These are phyloP conservation scores for Drosophila anomelani DNA, from an alignment of 2,888 invertebrate species.

Conservation along the genomic window DNA sequence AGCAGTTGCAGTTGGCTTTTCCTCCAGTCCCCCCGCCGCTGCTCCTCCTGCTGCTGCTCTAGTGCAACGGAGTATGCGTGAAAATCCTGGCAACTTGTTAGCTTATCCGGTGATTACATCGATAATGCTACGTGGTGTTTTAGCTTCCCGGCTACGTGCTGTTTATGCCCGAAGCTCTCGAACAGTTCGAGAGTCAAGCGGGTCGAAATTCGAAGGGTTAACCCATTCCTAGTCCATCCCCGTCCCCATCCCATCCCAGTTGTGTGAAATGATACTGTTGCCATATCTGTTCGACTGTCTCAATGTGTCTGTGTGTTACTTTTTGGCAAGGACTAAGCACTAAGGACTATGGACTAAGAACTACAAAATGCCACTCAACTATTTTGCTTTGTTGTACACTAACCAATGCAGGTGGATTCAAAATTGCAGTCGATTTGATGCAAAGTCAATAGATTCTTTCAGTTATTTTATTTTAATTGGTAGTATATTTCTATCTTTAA, in stretches of 20 bases:
- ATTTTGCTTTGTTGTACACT: slow-evolving; percentile 44
- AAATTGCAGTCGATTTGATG: background rate
- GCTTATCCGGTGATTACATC: slow-evolving; percentile 85
- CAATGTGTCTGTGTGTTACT: slow-evolving; percentile 34
- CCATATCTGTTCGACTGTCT: slow-evolving; percentile 55
- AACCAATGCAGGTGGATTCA: background rate
- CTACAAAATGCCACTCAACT: slow-evolving; percentile 44
- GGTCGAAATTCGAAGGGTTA: slow-evolving; percentile 5
- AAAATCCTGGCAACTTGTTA: slow-evolving; percentile 84
- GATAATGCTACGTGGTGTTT: slow-evolving; percentile 83
- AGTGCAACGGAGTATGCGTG: slow-evolving; percentile 67
- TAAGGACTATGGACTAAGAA: slow-evolving; percentile 27
- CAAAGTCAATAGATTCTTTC: too few relatives aligned
- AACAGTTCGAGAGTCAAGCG: slow-evolving; percentile 22
- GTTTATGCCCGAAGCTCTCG: slow-evolving; percentile 50
- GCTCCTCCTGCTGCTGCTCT: background rate
- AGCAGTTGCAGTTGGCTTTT: slow-evolving; percentile 11
- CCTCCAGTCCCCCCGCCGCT: background rate
- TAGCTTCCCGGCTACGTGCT: slow-evolving; percentile 75
- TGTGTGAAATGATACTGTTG: slow-evolving; percentile 60
- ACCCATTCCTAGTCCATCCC: background rate
- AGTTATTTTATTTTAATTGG: background rate
- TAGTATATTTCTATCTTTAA: background rate
- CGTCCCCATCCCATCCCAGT: background rate
- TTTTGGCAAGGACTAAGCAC: slow-evolving; percentile 47